A percentile compares a stretch with the other conserved stretches of the same genome.
Conservation (phyloP, 2,113 vertebrate genomes). For the Corythaixoides concolor region DNA sequence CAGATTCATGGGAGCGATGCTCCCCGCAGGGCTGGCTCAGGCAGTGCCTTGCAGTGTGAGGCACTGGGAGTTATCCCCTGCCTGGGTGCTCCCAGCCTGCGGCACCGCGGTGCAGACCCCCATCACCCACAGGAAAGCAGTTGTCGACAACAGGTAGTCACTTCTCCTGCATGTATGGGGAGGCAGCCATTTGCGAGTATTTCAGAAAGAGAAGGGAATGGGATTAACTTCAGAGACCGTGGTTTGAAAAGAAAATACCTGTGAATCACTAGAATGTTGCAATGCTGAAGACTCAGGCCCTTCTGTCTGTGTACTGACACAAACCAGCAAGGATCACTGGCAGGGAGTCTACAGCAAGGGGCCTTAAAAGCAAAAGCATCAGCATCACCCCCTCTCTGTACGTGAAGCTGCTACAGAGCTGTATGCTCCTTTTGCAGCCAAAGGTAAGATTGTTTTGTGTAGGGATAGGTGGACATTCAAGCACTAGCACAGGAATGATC, state of each 20-base stretch:
- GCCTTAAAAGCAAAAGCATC: background rate
- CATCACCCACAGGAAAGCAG: background rate
- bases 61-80: background rate
- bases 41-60: background rate
- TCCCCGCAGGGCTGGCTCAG: background rate
- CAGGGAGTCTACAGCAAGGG: background rate
- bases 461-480: background rate
- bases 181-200: background rate
- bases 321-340: background rate
- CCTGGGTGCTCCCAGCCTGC: background rate
- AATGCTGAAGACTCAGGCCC: background rate
- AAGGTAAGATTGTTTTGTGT: background rate
- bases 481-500: background rate
- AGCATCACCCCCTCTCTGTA: background rate
- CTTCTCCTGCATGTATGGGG: background rate
- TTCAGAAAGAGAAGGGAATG: background rate
- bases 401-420: background rate
- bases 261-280: background rate
- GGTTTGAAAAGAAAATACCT: background rate
- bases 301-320: background rate
- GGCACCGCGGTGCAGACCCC: accelerated
- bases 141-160: background rate
- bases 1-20: background rate
- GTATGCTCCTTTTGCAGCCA: background rate
- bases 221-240: background rate